A percentile compares a stretch with the other conserved stretches of the same genome.
Evolutionary conservation across 1,140 invertebrate species (phyloP).

Genomic region (Diploscapter pachys): DNA sequence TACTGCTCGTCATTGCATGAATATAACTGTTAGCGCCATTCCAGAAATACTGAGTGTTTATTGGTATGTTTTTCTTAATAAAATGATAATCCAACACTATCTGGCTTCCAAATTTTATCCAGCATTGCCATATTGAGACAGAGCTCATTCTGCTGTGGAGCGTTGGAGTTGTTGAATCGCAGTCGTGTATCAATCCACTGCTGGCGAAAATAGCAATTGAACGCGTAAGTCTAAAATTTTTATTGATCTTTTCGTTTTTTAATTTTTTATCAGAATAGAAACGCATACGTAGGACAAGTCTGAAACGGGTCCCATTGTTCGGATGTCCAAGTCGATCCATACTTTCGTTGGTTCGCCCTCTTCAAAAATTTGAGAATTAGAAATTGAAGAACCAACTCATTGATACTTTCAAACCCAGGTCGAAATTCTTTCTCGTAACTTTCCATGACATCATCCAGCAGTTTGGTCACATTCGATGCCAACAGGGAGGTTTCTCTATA

Average conservation of each 20-base stretch:
- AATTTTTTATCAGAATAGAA: neutral
- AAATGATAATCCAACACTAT: constrained; percentile 27
- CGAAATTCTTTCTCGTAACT: constrained; percentile 22
- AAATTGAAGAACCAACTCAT: neutral
- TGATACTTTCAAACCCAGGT: constrained; percentile 22
- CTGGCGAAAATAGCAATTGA: constrained; percentile 73
- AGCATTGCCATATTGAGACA: constrained; percentile 60
- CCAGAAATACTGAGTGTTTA: constrained; percentile 49
- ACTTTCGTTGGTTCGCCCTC: constrained; percentile 18
- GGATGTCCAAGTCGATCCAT: constrained; percentile 23
- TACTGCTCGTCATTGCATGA: constrained; percentile 60
- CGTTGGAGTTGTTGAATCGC: constrained; percentile 44
- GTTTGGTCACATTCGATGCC: constrained; percentile 17
- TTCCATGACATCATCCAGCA: constrained; percentile 20
- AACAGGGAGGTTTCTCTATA: neutral
- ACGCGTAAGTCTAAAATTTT: constrained; percentile 24
- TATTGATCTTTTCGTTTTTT: neutral
- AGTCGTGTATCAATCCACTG: constrained; percentile 66
- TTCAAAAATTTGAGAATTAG: neutral
- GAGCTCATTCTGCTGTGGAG: constrained; percentile 50
- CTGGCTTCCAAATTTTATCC: constrained; percentile 50
- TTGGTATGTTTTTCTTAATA: constrained; percentile 1
- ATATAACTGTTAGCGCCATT: constrained; percentile 60
- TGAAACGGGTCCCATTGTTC: constrained; percentile 31
- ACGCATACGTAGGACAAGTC: constrained; percentile 17